Evolutionary conservation across 2,113 vertebrate species (phyloP).

Genomic region (Struthio camelus): DNA sequence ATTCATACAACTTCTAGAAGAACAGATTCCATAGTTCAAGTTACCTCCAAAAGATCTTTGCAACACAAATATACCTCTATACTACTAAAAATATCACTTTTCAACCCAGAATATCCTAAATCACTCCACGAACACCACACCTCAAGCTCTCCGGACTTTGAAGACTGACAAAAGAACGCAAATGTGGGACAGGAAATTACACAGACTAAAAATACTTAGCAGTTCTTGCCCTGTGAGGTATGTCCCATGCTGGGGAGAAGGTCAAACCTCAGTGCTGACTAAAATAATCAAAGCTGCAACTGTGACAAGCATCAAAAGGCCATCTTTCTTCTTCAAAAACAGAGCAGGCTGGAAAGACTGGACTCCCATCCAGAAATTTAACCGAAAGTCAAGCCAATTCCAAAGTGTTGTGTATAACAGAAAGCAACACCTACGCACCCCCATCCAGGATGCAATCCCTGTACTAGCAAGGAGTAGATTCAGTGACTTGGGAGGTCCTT

Average conservation of each 20-base stretch:
- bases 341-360: not conserved
- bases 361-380: not conserved
- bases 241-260: not conserved
- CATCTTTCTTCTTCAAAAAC: not conserved
- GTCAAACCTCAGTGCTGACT: not conserved
- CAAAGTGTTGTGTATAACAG: not conserved
- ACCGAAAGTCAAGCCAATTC: not conserved
- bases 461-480: not conserved
- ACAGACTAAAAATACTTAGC: not conserved
- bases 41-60: not conserved
- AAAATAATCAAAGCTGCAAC: not conserved
- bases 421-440: not conserved
- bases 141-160: not conserved
- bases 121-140: not conserved
- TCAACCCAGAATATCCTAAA: not conserved
- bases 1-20: not conserved
- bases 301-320: not conserved
- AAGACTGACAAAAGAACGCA: conserved; percentile 3
- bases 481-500: not conserved
- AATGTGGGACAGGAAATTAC: not conserved
- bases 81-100: not conserved
- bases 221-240: not conserved
- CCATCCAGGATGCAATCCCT: rapidly evolving
- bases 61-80: not conserved
- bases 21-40: not conserved